phyloP scores from a whole-genome alignment of 2,888 invertebrate species.

The Cremastinae sp. region DNA sequence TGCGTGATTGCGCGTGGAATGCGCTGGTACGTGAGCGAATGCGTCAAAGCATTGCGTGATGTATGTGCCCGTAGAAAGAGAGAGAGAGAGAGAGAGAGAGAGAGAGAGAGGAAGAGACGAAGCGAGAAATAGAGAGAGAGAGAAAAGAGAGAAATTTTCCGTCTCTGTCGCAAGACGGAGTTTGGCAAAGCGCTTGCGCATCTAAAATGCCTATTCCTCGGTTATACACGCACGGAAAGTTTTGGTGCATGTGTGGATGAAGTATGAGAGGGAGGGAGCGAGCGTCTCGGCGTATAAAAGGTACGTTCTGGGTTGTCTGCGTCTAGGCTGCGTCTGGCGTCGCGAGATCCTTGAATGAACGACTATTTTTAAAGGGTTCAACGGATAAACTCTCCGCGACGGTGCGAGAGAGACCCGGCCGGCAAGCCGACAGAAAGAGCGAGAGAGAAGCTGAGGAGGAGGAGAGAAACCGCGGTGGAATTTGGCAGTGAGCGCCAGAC shows the following conservation, averaged over 20 bases:
- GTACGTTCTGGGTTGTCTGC: constrained; percentile 67
- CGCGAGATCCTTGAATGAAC: constrained; percentile 76
- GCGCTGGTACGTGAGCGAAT: constrained; percentile 39
- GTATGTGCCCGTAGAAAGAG: constrained; percentile 32
- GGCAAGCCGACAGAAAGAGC: constrained; percentile 4
- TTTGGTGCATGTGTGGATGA: constrained; percentile 3
- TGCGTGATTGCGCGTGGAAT: constrained; percentile 48
- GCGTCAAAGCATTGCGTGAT: constrained; percentile 50
- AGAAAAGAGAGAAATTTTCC: not conserved
- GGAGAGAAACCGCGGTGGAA: constrained; percentile 61
- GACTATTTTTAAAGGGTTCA: constrained; percentile 76
- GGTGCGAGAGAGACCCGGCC: constrained; percentile 46
- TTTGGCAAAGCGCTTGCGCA: constrained; percentile 56
- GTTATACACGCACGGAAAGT: constrained; percentile 23
- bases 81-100: constrained; percentile 32
- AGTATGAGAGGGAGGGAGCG: constrained; percentile 39
- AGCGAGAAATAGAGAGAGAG: not conserved
- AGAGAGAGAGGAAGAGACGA: constrained; percentile 4
- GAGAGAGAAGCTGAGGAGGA: constrained; percentile 21
- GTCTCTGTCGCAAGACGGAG: constrained; percentile 10
- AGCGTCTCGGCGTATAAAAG: constrained; percentile 65
- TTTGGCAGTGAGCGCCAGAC: constrained; percentile 56
- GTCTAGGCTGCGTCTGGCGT: constrained; percentile 75
- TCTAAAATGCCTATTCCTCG: constrained; percentile 54
- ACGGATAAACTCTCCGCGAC: constrained; percentile 72